Base-by-base conservation (phyloP, 2,888 invertebrate species). In the Ectropis crepuscularia region DNA sequence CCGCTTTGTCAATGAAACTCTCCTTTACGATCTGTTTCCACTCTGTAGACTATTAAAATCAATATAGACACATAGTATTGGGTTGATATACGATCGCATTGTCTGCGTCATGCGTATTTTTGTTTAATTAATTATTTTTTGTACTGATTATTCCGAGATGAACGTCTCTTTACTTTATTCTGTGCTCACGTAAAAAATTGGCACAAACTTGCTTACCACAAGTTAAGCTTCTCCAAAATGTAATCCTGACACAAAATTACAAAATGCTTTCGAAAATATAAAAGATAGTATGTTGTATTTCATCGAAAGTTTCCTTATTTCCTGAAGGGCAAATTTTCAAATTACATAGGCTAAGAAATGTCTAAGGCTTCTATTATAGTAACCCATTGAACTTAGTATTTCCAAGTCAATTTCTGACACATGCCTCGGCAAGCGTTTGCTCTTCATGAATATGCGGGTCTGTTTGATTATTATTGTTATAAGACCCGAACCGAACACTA, bases 361-460 rank as follows among this genome's bases (percentile, higher is more conserved):
- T n/a, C 8, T 8, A 50, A 16, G 8, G 45, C 45, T 59, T n/a
- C n/a, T n/a, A n/a, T n/a, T n/a, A n/a, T n/a, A n/a, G n/a, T n/a
- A n/a, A n/a, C n/a, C 38, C 57, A 54, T 59, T 62, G 36, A 60
- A 55, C 55, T 55, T 42, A 53, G 48, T 58, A 58, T 63, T 57
- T 61, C 57, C 61, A 58, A 68, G 66, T 53, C 67, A 68, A 62
- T 65, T 65, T 61, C 65, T 64, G 55, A 68, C 67, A 70, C 51
- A 69, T 66, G 68, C 61, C 68, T 54, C 63, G 48, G 48, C 50
- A 63, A 67, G 65, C 65, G 61, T 68, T 67, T 69, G 69, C 65
- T 66, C 43, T 68, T 74, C 72, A 72, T 76, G 71, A 74, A 74
- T 73, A 74, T 73, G 69, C 66, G 68, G 69, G 72, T 64, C 65